Conservation (phyloP, 2,888 invertebrate genomes). For the Yponomeuta plumbellus region DNA sequence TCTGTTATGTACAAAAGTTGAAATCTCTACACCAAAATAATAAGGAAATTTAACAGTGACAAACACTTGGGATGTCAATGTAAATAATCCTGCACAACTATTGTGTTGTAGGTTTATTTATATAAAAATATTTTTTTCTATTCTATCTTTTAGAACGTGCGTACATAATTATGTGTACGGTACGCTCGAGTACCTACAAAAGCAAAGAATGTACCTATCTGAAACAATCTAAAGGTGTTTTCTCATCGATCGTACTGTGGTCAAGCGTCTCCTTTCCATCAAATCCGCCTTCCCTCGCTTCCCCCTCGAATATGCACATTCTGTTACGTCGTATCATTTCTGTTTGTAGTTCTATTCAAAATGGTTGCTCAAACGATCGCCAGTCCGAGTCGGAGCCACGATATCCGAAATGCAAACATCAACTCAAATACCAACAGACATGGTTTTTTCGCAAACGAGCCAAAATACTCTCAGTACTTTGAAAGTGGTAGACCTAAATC, state of each 20-base stretch:
- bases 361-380: constrained; percentile 75
- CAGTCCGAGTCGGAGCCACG: constrained; percentile 73
- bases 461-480: constrained; percentile 66
- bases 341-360: constrained; percentile 77
- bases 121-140: no score
- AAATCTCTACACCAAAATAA: not conserved
- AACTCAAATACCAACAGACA: constrained; percentile 68
- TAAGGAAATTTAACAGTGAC: not conserved
- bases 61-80: no score
- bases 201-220: not conserved
- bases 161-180: not conserved
- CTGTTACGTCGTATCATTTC: constrained; percentile 75
- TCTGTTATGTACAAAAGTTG: not conserved
- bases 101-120: no score
- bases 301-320: constrained; percentile 68
- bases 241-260: constrained; percentile 17
- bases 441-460: constrained; percentile 76
- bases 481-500: constrained; percentile 74
- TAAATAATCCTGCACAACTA: no score
- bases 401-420: constrained; percentile 64
- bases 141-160: no score
- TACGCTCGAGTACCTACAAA: not conserved
- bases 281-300: constrained; percentile 34
- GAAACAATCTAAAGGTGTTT: not conserved
- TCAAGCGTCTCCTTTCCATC: constrained; percentile 4